Conservation (phyloP, 2,113 vertebrate genomes). For the Charina bottae region DNA sequence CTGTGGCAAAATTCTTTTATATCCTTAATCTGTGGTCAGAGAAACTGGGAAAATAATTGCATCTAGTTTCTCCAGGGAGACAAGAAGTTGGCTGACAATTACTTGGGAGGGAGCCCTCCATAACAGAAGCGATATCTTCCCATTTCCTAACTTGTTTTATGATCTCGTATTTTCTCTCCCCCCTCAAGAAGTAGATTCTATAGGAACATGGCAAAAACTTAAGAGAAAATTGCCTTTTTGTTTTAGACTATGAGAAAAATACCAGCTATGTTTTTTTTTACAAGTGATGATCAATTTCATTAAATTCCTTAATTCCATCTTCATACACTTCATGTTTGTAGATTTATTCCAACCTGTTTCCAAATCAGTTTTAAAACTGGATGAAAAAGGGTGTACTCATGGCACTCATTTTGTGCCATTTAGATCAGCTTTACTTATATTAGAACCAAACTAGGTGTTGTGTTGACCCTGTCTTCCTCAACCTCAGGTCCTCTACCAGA, state of each 20-base stretch:
- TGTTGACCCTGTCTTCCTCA: too few relatives aligned
- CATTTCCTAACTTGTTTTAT: background rate
- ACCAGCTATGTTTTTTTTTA: background rate
- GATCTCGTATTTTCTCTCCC: background rate
- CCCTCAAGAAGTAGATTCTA: background rate
- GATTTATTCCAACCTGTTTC: background rate
- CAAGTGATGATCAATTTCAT: background rate
- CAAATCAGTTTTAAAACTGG: too few relatives aligned
- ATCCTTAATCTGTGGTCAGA: background rate
- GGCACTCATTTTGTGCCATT: too few relatives aligned
- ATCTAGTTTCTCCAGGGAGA: background rate
- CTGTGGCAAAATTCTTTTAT: background rate
- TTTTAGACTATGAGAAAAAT: background rate
- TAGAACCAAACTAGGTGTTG: too few relatives aligned
- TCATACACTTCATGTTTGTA: background rate
- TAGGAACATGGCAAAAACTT: background rate
- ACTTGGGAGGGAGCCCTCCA: background rate
- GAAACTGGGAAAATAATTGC: background rate
- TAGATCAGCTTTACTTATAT: too few relatives aligned
- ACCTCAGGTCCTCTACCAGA: too few relatives aligned
- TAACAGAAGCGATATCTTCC: background rate
- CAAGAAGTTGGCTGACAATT: background rate
- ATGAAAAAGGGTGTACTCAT: too few relatives aligned
- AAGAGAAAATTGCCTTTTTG: background rate
- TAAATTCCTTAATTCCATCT: background rate